phyloP scores from a whole-genome alignment of 1,140 invertebrate genomes.

The Leptopilina boulardi region DNA sequence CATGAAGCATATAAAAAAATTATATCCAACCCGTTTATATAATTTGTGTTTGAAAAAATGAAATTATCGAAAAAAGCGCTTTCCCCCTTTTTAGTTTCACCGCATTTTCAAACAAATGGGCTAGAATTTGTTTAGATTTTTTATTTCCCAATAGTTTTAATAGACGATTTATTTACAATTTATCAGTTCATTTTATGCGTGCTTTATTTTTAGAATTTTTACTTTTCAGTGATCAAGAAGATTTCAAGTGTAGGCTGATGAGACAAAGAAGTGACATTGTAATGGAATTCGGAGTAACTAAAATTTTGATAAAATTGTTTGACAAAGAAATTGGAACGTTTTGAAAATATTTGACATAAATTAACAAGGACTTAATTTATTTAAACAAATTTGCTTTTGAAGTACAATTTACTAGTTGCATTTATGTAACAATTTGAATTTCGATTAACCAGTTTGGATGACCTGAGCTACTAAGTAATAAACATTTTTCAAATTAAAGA shows the following conservation, averaged over 20 bases:
- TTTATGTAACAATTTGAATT: constrained; percentile 71
- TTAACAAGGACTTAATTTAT: too few relatives aligned
- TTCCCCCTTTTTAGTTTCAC: too few relatives aligned
- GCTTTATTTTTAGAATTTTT: too few relatives aligned
- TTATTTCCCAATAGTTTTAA: too few relatives aligned
- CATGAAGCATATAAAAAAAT: too few relatives aligned
- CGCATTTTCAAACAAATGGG: too few relatives aligned
- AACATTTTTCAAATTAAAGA: constrained; percentile 14
- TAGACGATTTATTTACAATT: too few relatives aligned
- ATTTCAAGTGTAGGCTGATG: constrained; percentile 81
- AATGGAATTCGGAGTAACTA: constrained; percentile 78
- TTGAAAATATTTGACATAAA: not conserved
- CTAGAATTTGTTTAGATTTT: too few relatives aligned
- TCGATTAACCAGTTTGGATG: constrained; percentile 77
- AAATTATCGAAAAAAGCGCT: too few relatives aligned
- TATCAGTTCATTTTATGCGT: too few relatives aligned
- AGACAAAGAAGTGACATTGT: constrained; percentile 81
- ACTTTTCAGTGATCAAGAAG: constrained; percentile 81
- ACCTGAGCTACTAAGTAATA: constrained; percentile 80
- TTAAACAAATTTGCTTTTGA: constrained; percentile 57
- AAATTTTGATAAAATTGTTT: constrained; percentile 5
- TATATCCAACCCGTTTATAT: too few relatives aligned
- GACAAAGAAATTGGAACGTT: constrained; percentile 8
- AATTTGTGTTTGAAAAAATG: too few relatives aligned
- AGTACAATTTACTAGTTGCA: constrained; percentile 63